phyloP scores from a whole-genome alignment of 1,140 invertebrate genomes.

The Drosophila watanabei region DNA sequence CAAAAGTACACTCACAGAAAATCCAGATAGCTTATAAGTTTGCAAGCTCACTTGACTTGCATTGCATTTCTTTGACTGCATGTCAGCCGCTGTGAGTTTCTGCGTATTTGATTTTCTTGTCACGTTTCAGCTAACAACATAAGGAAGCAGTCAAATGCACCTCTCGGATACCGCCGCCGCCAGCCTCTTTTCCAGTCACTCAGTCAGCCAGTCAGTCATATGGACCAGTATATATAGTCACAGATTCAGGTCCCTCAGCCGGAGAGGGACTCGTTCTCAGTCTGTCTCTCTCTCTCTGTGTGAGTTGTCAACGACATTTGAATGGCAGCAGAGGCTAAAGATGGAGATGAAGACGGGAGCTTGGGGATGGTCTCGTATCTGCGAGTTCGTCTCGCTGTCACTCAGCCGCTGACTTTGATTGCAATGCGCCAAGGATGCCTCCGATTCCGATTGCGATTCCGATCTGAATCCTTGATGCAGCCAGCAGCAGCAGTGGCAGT shows the following conservation, averaged over 20 bases:
- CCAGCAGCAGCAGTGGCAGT: neutral
- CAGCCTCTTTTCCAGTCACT: slow-evolving; percentile 19
- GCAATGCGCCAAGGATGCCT: slow-evolving; percentile 77
- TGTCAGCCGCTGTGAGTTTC: slow-evolving; percentile 51
- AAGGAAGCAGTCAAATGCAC: slow-evolving; percentile 80
- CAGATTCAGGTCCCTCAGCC: neutral
- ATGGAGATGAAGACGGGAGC: neutral
- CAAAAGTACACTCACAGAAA: slow-evolving; percentile 13
- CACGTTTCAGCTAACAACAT: slow-evolving; percentile 82
- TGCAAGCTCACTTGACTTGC: neutral
- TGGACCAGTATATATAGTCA: slow-evolving; percentile 19
- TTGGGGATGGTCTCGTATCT: slow-evolving; percentile 41
- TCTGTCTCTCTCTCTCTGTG: slow-evolving; percentile 4
- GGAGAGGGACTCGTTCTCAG: neutral
- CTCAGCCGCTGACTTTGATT: slow-evolving; percentile 77
- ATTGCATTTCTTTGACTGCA: slow-evolving; percentile 25
- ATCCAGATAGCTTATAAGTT: neutral
- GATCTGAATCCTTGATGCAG: slow-evolving; percentile 15
- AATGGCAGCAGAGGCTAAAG: slow-evolving; percentile 25
- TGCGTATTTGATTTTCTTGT: slow-evolving; percentile 84
- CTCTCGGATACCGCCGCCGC: slow-evolving; percentile 1
- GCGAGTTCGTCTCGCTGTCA: slow-evolving; percentile 71
- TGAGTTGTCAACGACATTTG: slow-evolving; percentile 77
- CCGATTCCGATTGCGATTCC: slow-evolving; percentile 4
- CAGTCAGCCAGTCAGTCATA: slow-evolving; percentile 28